phyloP scores from a whole-genome alignment of 1,140 invertebrate species.

The Psilanteris sp. region DNA sequence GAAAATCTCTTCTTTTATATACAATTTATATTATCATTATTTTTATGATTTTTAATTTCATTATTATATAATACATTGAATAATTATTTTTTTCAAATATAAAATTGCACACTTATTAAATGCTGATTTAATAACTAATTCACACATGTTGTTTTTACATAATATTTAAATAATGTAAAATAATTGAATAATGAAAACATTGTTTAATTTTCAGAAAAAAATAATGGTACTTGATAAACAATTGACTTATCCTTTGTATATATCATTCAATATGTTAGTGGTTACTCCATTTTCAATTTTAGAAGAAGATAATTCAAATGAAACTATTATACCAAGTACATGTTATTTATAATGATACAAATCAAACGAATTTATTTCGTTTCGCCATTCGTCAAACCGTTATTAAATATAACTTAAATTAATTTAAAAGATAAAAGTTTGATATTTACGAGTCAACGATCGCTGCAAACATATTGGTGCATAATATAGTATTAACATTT shows the following conservation, averaged over 20 bases:
- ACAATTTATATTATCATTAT: too few relatives aligned
- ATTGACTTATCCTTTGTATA: slow-evolving; percentile 83
- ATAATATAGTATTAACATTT: slow-evolving; percentile 34
- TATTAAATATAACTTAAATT: slow-evolving; percentile 15
- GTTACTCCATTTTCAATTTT: slow-evolving; percentile 79
- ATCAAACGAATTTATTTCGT: background rate
- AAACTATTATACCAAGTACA: background rate
- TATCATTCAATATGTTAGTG: slow-evolving; percentile 86
- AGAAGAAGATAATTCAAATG: slow-evolving; percentile 62
- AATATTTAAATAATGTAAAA: too few relatives aligned
- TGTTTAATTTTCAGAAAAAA: slow-evolving; percentile 76
- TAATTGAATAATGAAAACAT: too few relatives aligned
- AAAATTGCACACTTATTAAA: too few relatives aligned
- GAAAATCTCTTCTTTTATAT: too few relatives aligned
- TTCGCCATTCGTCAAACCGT: background rate
- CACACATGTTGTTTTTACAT: too few relatives aligned
- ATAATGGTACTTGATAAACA: slow-evolving; percentile 83
- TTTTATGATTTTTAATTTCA: too few relatives aligned
- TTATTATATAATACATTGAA: too few relatives aligned
- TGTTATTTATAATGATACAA: too few relatives aligned
- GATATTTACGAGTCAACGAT: background rate
- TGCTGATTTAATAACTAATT: too few relatives aligned
- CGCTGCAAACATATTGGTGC: slow-evolving; percentile 33
- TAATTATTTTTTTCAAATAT: too few relatives aligned
- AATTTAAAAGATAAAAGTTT: too few relatives aligned